Base-by-base conservation (phyloP, 2,888 invertebrate genomes). In the Vanessa cardui region DNA sequence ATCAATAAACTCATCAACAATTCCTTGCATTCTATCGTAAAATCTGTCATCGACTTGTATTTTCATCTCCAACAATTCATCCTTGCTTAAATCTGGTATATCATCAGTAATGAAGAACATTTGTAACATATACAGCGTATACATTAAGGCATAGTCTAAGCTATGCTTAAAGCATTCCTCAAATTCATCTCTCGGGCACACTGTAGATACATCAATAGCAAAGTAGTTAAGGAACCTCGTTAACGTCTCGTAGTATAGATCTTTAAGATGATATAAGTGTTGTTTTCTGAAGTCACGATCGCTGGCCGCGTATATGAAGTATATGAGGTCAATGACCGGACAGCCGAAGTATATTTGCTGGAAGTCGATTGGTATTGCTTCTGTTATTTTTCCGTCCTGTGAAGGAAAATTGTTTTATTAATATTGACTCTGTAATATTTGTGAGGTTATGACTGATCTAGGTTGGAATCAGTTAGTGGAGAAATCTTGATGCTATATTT, bases 321-420 rank as follows among this genome's bases (percentile, higher is more conserved):
- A 82, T 33, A 79, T 69, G 16, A 83, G 73, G 58, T 83, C 83
- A 7, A 77, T 74, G 7, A 80, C 45, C 9, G 81, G 81, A 12
- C 75, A 74, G 8, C 82, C 81, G 52, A 76, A 78, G 68, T 79
- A 73, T 7, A 82, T 63, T 21, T 79, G 72, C 64, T 83, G 83
- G 44, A 77, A 82, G 70, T 83, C 83, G 9, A 83, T 76, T 6
- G 80, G 73, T 33, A 85, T 75, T 0, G 84, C 74, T 62, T 85
- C 80, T 0, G 68, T 64, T 31, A 80, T 67, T 58, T 75, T 74
- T 20, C 77, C 81, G 6, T 83, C 67, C 86, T 87, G 76, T 68
- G 79, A 80, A 26, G 64, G 26, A 66, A 65, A 67, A 54, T 54
- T 6, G 52, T 16, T 49, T 18, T 49, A 61, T 61, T 61, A 61